Percentiles rank a stretch among this genome's conserved stretches.
Evolutionary conservation across 2,113 vertebrate species (phyloP).

Genomic region (Pluvianellus socialis): DNA sequence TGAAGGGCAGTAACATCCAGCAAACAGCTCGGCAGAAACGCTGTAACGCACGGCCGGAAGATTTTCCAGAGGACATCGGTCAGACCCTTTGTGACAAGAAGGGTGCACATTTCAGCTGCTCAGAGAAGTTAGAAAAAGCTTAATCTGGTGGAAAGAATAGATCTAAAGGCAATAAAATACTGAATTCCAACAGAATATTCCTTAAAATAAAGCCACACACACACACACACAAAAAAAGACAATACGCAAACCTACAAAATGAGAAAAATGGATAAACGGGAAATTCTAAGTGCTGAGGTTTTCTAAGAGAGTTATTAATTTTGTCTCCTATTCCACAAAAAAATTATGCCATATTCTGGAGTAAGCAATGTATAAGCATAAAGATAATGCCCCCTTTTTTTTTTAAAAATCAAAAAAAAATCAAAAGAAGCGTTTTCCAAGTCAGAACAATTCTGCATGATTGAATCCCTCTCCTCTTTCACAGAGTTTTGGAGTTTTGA

Average conservation of each 20-base stretch:
- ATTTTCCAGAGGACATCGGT: not conserved
- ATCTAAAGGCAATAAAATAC: not conserved
- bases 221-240: not conserved
- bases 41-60: rapidly evolving
- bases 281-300: not conserved
- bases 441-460: not conserved
- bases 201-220: not conserved
- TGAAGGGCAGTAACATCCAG: not conserved
- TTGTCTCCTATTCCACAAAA: not conserved
- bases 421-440: not conserved
- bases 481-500: not conserved
- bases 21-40: not conserved
- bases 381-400: not conserved
- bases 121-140: not conserved
- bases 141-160: not conserved
- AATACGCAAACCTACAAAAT: not conserved
- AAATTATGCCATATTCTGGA: not conserved
- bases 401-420: not conserved
- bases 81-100: not conserved
- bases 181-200: not conserved
- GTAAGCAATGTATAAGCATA: not conserved
- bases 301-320: not conserved
- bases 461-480: not conserved
- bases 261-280: not conserved
- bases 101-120: not conserved